Evolutionary conservation across 2,888 invertebrate genomes (phyloP), one percentile per base, ranked within the genome.

Genomic region (Habrosyne pyritoides): DNA sequence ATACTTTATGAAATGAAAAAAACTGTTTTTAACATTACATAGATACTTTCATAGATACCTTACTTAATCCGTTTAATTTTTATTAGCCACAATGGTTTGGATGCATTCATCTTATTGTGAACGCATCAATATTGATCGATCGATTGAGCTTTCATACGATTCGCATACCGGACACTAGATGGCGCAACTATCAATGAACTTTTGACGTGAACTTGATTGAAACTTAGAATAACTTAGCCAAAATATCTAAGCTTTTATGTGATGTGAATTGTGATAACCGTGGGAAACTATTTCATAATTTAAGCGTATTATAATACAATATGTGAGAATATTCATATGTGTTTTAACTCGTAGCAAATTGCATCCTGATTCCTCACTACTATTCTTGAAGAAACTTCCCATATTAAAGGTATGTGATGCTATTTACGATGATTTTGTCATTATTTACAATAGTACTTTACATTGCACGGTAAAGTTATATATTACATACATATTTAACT

Each of bases 131-230:
- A 79, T 67, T 73, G 66, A 24, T 42, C 33, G 42, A 84, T 86
- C 79, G 82, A 86, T 83, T 72, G 86, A 91, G 89, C 90, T 90
- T 91, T 85, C 75, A 67, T 64, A 56, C 55, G 66, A 65, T 82
- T 69, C 73, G 73, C 89, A 83, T 90, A 71, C 86, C 86, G 63
- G 36, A 65, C 64, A 71, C 82, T 85, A 91, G 91, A 87, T 90
- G 90, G 82, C 88, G 76, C 60, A 62, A 75, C 75, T 59, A 63
- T 75, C 75, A 80, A 81, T 90, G 91, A 91, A 92, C 91, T 92
- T 91, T 91, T 92, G 91, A 92, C 91, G 88, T 91, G 88, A 91
- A 91, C 91, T 91, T 91, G 83, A 86, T 83, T 81, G 82, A 77
- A 88, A 89, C 86, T 89, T 86, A 75, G 81, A 86, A 83, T 84